These are phyloP conservation scores for Rousettus madagascariensis DNA, from an alignment of 2,797 vertebrate species.

Conservation along the genomic window DNA sequence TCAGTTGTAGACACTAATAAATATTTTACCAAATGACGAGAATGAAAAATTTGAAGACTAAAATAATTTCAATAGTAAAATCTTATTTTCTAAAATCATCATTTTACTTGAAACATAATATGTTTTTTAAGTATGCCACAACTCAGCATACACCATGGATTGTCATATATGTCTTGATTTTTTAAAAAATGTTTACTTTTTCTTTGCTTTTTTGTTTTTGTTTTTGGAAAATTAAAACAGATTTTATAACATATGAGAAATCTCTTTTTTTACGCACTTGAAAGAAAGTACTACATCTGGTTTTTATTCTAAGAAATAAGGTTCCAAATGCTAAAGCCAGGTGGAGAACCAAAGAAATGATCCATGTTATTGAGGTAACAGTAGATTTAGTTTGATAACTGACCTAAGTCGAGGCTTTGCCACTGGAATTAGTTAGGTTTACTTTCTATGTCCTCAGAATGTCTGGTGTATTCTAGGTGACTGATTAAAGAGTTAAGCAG, in stretches of 20 bases:
- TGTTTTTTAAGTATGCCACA: not conserved
- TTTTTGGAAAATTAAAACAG: not conserved
- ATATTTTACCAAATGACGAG: not conserved
- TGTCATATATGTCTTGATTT: not conserved
- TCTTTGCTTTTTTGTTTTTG: not conserved
- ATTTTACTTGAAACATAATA: not conserved
- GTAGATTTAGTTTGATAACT: constrained; percentile 45
- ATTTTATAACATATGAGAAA: not conserved
- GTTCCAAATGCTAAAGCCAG: not conserved
- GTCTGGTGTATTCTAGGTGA: not conserved
- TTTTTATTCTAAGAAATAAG: not conserved
- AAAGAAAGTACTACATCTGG: not conserved
- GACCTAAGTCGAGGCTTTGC: not conserved
- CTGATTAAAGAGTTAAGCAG: constrained; percentile 42
- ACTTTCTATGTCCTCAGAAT: not conserved
- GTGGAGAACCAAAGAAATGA: constrained; percentile 11
- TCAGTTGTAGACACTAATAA: not conserved
- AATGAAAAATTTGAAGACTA: not conserved
- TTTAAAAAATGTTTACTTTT: not conserved
- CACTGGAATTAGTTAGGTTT: constrained; percentile 10
- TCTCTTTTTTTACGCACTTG: not conserved
- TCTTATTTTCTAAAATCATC: not conserved
- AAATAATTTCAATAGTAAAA: constrained; percentile 13
- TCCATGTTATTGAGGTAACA: constrained; percentile 17
- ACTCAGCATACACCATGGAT: not conserved